Evolutionary conservation across 2,113 vertebrate genomes (phyloP).

Genomic region (Ptyas mucosa): DNA sequence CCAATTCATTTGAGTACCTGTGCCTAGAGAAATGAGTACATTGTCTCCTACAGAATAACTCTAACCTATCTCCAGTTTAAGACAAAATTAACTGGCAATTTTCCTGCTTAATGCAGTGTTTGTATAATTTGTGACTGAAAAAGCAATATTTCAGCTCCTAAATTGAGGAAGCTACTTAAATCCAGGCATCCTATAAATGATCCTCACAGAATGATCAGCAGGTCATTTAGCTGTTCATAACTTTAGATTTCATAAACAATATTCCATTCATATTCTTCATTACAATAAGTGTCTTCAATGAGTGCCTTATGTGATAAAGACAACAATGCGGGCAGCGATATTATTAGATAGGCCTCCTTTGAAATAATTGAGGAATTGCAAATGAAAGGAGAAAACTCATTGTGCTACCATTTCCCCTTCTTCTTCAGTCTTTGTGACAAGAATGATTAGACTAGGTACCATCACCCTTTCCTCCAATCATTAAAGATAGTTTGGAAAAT

Average conservation of each 20-base stretch:
- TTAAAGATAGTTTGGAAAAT: conserved; percentile 13
- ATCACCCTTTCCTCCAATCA: conserved; percentile 5
- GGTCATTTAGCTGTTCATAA: conserved; percentile 25
- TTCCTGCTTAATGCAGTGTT: background rate
- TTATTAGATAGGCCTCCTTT: conserved; percentile 21
- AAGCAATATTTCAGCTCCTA: conserved; percentile 9
- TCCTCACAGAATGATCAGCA: background rate
- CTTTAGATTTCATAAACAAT: conserved; percentile 7
- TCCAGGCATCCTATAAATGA: background rate
- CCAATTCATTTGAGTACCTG: background rate
- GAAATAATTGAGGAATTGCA: conserved; percentile 22
- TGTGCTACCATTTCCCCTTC: conserved; percentile 18
- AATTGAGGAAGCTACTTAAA: conserved; percentile 11
- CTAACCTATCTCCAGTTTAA: background rate
- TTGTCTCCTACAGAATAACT: background rate
- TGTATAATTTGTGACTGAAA: background rate
- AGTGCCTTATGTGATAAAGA: conserved; percentile 12
- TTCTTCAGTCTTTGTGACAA: conserved; percentile 14
- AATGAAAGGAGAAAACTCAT: background rate
- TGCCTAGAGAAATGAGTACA: background rate
- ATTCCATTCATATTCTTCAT: conserved; percentile 7
- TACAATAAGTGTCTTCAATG: conserved; percentile 17
- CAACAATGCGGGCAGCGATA: background rate
- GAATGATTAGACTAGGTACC: background rate
- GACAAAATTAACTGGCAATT: background rate